Base-by-base conservation (phyloP, 2,113 vertebrate genomes). In the Pantherophis guttatus region DNA sequence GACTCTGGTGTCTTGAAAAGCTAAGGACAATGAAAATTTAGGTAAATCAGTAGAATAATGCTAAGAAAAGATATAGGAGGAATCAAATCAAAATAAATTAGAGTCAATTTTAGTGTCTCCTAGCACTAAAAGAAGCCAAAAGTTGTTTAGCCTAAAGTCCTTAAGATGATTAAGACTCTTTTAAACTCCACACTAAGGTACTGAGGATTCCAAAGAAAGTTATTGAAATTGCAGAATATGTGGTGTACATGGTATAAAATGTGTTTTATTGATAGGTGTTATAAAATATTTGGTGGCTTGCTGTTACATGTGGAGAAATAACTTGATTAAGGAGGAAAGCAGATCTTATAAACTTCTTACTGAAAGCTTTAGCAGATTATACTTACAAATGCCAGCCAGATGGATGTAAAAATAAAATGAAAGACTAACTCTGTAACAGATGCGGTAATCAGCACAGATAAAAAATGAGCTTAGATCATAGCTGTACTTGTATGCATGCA, bases 351-450 rank as follows among this genome's bases (percentile, higher is more conserved):
- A 88, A 70, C 86, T 55, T 65, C 58, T 70, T 70, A 92, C 29
- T 88, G 59, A 70, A 92, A 70, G 50, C 29, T 92, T 92, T 92
- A 24, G 86, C 58, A 88, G 91, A 88, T 88, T 86, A 87, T 59
- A 44, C 1, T 70, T 88, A 65, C 86, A 70, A 39, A 54, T 88
- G 86, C 86, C 50, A 70, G 91, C 86, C 58, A 70, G 86, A 92
- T 88, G 86, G 86, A 54, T 70, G 44, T 39, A 24, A 55, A 54
- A 62, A 57, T 39, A 26, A 24, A 24, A 58, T 33, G 57, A 15
- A 48, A 26, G 21, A 70, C 11, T 88, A 70, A 59, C 48, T 88
- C 29, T 29, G n/a, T 33, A 88, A 65, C 91, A 88, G 48, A 88
- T 88, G 91, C 29, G n/a, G 21, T 52, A 59, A 59, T 87, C 86